These are phyloP conservation scores for Drosophila acutilabella DNA, from an alignment of 2,888 invertebrate genomes.

Conservation along the genomic window DNA sequence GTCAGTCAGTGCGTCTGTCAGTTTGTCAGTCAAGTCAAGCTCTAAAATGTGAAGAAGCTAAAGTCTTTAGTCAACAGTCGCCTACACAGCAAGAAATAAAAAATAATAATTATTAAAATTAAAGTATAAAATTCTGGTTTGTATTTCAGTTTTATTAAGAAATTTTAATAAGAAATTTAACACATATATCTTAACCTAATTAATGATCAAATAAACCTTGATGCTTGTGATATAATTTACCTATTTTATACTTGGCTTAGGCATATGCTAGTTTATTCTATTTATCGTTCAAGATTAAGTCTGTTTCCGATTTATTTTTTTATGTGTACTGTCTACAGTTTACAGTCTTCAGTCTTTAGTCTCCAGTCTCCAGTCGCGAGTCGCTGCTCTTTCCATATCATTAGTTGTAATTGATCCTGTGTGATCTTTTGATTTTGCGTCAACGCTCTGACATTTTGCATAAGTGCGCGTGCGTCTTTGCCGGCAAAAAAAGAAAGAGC, in stretches of 20 bases:
- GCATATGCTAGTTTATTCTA: too few species aligned
- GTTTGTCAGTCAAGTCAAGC: conserved; percentile 69
- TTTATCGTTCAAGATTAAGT: neutral
- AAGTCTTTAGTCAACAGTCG: conserved; percentile 26
- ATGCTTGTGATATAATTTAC: too few species aligned
- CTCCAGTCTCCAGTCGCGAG: conserved; percentile 22
- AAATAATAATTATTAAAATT: too few species aligned
- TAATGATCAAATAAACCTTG: too few species aligned
- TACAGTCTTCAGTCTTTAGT: conserved; percentile 2
- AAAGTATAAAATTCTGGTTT: too few species aligned
- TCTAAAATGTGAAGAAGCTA: conserved; percentile 9
- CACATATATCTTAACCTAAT: too few species aligned
- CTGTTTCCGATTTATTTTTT: too few species aligned
- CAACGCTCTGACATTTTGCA: conserved; percentile 75
- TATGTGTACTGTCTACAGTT: conserved; percentile 20
- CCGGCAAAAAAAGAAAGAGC: conserved; percentile 8
- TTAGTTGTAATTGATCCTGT: conserved; percentile 82
- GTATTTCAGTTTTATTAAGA: too few species aligned
- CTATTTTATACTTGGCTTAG: too few species aligned
- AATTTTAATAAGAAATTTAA: too few species aligned
- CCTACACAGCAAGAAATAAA: neutral
- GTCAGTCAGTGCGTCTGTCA: conserved; percentile 55
- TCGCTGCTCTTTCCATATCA: conserved; percentile 71
- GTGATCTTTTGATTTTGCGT: conserved; percentile 81
- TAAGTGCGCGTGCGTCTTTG: conserved; percentile 41